Conservation (phyloP, 2,797 vertebrate species). For the Adrianichthys oophorus region DNA sequence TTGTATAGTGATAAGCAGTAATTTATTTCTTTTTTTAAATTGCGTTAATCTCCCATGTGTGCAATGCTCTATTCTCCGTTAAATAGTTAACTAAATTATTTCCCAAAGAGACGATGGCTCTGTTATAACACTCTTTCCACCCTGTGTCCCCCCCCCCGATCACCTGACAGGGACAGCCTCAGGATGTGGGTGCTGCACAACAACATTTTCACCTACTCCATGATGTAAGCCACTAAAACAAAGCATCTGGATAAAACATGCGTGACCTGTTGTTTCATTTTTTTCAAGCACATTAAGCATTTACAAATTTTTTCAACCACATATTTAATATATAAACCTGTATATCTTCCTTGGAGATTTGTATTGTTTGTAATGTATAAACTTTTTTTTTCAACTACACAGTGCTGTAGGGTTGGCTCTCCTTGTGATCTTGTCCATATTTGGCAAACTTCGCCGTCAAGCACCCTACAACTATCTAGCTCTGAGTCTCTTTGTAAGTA, state of each 20-base stretch:
- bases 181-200: constrained; percentile 48
- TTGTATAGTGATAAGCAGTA: constrained; percentile 44
- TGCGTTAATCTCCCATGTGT: constrained; percentile 44
- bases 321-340: too few species aligned
- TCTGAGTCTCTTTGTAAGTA: constrained; percentile 87
- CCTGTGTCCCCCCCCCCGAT: constrained; percentile 11
- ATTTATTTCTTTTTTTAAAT: constrained; percentile 58
- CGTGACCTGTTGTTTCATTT: not conserved
- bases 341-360: too few species aligned
- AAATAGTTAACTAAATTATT: constrained; percentile 67
- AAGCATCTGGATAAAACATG: not conserved
- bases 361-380: constrained; percentile 37
- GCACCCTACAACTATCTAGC: constrained; percentile 85
- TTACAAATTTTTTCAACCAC: not conserved
- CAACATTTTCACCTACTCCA: constrained; percentile 72
- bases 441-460: constrained; percentile 73
- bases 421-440: constrained; percentile 78
- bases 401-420: constrained; percentile 70
- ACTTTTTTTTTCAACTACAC: constrained; percentile 51
- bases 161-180: constrained; percentile 64
- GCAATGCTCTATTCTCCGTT: constrained; percentile 49
- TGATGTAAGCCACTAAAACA: constrained; percentile 71
- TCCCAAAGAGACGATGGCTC: constrained; percentile 42
- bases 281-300: constrained; percentile 5
- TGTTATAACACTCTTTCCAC: constrained; percentile 26